These are phyloP conservation scores for Hydropotes inermis DNA, from an alignment of 2,113 vertebrate genomes.

Conservation along the genomic window DNA sequence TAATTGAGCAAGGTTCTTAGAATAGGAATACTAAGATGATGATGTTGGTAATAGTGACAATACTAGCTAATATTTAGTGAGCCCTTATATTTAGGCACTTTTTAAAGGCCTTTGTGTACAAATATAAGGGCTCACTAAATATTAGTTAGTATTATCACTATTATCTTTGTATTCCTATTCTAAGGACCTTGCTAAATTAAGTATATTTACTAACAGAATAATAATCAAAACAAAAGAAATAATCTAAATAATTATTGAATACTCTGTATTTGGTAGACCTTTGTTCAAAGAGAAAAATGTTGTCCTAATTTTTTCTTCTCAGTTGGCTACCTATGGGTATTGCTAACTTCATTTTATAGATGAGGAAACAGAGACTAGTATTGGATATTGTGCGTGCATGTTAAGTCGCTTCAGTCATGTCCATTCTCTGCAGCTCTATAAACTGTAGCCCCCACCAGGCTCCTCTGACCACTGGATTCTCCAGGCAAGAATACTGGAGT, in stretches of 20 bases:
- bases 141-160: background rate
- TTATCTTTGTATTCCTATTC: background rate
- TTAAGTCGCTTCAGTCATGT: background rate
- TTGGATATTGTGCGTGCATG: background rate
- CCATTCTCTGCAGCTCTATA: background rate
- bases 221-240: background rate
- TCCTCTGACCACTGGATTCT: background rate
- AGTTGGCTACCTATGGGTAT: background rate
- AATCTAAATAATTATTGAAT: background rate
- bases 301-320: background rate
- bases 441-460: background rate
- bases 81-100: background rate
- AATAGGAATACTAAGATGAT: background rate
- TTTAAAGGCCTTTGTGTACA: background rate
- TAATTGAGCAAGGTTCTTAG: background rate
- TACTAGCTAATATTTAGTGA: background rate
- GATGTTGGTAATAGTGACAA: background rate
- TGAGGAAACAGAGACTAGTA: background rate
- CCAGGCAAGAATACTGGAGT: background rate
- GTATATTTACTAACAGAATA: background rate
- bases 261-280: background rate
- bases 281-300: background rate
- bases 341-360: background rate
- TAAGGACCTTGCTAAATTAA: background rate
- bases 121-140: background rate